Evolutionary conservation across 2,888 invertebrate genomes (phyloP), one percentile per base, ranked within the genome.

Genomic region (Sepiola atlantica): DNA sequence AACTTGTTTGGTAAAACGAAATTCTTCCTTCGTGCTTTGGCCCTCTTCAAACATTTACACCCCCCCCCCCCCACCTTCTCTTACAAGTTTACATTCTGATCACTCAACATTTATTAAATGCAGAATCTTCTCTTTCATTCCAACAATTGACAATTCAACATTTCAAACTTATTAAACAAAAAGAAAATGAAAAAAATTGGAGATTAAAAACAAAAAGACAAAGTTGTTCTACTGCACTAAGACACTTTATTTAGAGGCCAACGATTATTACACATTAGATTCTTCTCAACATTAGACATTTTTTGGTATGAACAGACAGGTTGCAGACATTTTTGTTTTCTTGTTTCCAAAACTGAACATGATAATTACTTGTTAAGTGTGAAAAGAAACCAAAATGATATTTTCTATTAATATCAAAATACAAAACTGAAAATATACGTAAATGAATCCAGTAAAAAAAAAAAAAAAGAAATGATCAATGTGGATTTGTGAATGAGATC

Each of bases 301-400:
- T 92, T 28, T 92, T 54, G 92, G 28, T 55, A 92, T 92, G 32
- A 35, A 92, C 35, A 54, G n/a, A 55, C 45, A 92, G 55, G 55
- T 92, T 92, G 28, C 24, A 54, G 45, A 54, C 55, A 45, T 92
- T 92, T 92, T 92, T 92, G 28, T 92, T 92, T 45, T 45, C 45
- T n/a, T 92, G 92, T 92, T 54, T 92, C 28, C 28, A 92, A 92
- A 55, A 45, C 45, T 55, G 93, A 93, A 45, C 55, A 93, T 93
- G 93, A 93, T 55, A 55, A 55, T 93, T 55, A 18, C 45, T 92
- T 93, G 28, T 45, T 45, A 93, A 55, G 55, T 55, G 54, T 55
- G 21, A 45, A 24, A 54, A 54, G 20, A 54, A 92, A 54, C 35
- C 20, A 92, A 35, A 92, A 92, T 24, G 24, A 54, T 54, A 55